Evolutionary conservation across 2,797 vertebrate genomes (phyloP), one percentile per base, ranked within the genome.

Genomic region (Zalophus californianus): DNA sequence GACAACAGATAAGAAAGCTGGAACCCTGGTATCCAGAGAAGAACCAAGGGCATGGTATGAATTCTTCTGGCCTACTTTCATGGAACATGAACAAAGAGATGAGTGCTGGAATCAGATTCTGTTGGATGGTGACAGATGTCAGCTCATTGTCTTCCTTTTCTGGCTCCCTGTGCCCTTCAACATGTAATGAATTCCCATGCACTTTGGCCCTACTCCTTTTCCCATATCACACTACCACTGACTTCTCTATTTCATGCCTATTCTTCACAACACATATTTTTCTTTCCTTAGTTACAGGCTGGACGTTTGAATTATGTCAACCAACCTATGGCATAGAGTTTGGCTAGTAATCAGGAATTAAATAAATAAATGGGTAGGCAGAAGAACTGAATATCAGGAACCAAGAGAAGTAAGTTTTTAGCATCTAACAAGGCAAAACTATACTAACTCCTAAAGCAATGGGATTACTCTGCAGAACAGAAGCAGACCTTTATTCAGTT

Each of bases 121-220:
- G 29, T 12, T 56, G 90, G 92, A 93, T 58, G 70, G 72, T 93
- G 27, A 97, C 93, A 98, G 97, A 97, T 97, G 95, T 97, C 97
- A 97, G 79, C 90, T 98, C 90, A 97, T 94, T 95, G 92, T 90
- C 66, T 91, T 97, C 85, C 85, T 96, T 98, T 94, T 96, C 96
- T 97, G 93, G 50, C 75, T 98, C 88, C 90, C 77, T 58, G 84
- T 72, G 96, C 52, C 94, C 84, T 96, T 95, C 92, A 95, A 91
- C 0, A 0, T 97, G 95, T 97, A 93, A 94, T 80, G 97, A 98
- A 98, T 97, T 97, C 95, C 80, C 88, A 92, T 97, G 92, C 56
- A 97, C 96, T 97, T 77, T 96, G 88, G 89, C 10, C 10, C 9
- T 96, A 96, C 73, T 86, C 83, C 96, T 95, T 90, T 72, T 29